Percentiles rank a stretch among this genome's conserved stretches.
Conservation (phyloP, 2,797 vertebrate species). For the Tenualosa thibaudeaui region DNA sequence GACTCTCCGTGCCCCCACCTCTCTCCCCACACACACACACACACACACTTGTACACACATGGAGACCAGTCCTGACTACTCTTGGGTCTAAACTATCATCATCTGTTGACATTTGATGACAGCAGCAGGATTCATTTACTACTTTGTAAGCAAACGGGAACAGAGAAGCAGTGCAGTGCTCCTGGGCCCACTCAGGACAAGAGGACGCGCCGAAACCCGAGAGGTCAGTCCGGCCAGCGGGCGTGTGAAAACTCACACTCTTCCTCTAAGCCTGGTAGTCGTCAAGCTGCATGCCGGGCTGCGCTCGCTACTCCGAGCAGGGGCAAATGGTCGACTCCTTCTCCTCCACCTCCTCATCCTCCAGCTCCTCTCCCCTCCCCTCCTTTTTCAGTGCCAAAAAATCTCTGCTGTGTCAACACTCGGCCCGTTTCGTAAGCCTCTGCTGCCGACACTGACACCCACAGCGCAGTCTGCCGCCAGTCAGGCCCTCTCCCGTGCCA, state of each 20-base stretch:
- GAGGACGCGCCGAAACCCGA: background rate
- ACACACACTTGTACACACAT: background rate
- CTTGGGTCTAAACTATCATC: background rate
- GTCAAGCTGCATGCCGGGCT: background rate
- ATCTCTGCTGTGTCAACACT: slow-evolving; percentile 42
- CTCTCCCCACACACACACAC: background rate
- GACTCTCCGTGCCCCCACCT: background rate
- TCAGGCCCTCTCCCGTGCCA: slow-evolving; percentile 9
- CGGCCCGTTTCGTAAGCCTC: slow-evolving; percentile 27
- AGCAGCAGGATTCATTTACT: slow-evolving; percentile 18
- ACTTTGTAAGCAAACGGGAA: slow-evolving; percentile 19
- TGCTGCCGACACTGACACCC: slow-evolving; percentile 33
- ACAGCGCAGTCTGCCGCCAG: slow-evolving; percentile 28
- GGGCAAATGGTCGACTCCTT: slow-evolving; percentile 20
- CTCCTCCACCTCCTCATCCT: background rate
- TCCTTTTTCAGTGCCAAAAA: slow-evolving; percentile 32
- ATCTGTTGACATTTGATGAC: slow-evolving; percentile 27
- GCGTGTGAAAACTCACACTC: slow-evolving; percentile 22
- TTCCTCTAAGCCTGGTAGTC: slow-evolving; percentile 2
- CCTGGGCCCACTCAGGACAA: background rate
- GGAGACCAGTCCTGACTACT: background rate
- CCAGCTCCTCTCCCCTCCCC: background rate
- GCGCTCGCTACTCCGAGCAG: background rate
- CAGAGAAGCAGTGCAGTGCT: background rate
- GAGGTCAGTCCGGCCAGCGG: background rate